These are phyloP conservation scores for Drosophila multiciliata DNA, from an alignment of 2,888 invertebrate genomes.

Conservation along the genomic window DNA sequence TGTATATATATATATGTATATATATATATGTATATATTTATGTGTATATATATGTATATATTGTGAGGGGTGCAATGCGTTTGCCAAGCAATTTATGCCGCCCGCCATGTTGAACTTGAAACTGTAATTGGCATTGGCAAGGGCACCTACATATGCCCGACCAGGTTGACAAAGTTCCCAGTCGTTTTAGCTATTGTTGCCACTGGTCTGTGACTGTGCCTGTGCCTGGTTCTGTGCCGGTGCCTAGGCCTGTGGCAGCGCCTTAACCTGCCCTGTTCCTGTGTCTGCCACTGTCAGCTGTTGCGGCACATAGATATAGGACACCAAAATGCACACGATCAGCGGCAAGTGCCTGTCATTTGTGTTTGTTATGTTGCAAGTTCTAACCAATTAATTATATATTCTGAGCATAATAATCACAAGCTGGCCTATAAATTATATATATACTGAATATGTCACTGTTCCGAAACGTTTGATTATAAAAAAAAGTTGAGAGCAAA, in stretches of 20 bases:
- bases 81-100: conserved; percentile 68
- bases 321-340: conserved; percentile 12
- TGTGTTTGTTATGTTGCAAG: background rate
- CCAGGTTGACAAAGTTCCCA: conserved; percentile 38
- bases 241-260: background rate
- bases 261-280: conserved; percentile 26
- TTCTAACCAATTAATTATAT: background rate
- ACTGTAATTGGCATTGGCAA: conserved; percentile 82
- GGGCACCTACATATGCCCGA: conserved; percentile 78
- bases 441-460: background rate
- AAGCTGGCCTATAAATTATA: background rate
- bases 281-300: conserved; percentile 45
- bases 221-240: background rate
- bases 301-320: conserved; percentile 21
- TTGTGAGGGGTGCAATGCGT: conserved; percentile 24
- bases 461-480: background rate
- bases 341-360: conserved; percentile 8
- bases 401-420: background rate
- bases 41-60: background rate
- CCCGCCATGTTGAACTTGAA: conserved; percentile 83
- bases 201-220: conserved; percentile 1
- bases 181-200: conserved; percentile 12
- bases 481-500: background rate
- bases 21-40: background rate
- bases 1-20: background rate